Evolutionary conservation across 2,797 vertebrate species (phyloP).

Genomic region (Heliangelus exortis): DNA sequence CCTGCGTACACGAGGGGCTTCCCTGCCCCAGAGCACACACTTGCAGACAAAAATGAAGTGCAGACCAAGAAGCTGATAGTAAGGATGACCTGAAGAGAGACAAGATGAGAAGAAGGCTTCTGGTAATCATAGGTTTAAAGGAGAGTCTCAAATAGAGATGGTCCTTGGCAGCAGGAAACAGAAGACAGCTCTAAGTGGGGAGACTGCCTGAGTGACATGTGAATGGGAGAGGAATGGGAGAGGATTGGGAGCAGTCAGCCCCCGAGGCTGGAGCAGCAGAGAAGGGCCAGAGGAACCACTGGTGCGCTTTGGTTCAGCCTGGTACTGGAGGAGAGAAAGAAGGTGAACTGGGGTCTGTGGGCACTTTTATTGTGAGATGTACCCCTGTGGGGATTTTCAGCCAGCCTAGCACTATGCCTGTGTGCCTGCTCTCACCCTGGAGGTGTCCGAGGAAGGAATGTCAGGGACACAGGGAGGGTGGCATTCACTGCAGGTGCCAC

Average conservation of each 20-base stretch:
- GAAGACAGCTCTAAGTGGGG: slow-evolving; percentile 42
- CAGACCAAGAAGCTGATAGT: not conserved
- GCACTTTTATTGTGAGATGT: rapidly evolving
- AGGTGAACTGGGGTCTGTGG: not conserved
- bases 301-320: rapidly evolving
- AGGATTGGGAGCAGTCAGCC: slow-evolving; percentile 14
- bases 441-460: not conserved
- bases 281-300: rapidly evolving
- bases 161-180: slow-evolving; percentile 54
- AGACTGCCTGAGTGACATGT: slow-evolving; percentile 16
- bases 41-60: not conserved
- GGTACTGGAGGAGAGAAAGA: not conserved
- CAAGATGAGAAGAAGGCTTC: slow-evolving; percentile 27
- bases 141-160: slow-evolving; percentile 38
- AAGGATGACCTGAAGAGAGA: slow-evolving; percentile 1
- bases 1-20: not conserved
- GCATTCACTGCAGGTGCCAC: not conserved
- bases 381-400: rapidly evolving
- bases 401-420: rapidly evolving
- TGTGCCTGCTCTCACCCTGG: not conserved
- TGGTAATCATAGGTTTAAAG: slow-evolving; percentile 51
- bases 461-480: rapidly evolving
- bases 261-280: not conserved
- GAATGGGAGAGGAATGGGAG: slow-evolving; percentile 12
- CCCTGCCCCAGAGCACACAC: not conserved